These are phyloP conservation scores for Tautogolabrus adspersus DNA, from an alignment of 2,113 vertebrate genomes.

Conservation along the genomic window DNA sequence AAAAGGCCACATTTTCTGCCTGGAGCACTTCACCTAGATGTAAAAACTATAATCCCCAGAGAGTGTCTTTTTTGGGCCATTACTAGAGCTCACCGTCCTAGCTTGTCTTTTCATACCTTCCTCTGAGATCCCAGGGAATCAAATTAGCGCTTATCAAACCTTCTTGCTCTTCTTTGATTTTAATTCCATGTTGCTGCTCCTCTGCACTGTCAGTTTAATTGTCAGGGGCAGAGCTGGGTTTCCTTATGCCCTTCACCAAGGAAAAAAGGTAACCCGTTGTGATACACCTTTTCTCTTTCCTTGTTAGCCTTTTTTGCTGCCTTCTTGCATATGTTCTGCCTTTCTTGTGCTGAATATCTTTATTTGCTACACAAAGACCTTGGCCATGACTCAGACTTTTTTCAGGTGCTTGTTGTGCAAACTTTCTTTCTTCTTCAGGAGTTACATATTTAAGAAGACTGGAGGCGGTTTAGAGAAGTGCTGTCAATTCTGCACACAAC, in stretches of 20 bases:
- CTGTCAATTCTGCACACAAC: neutral
- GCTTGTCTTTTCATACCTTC: slow-evolving; percentile 39
- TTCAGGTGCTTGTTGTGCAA: neutral
- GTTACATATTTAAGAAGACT: slow-evolving; percentile 32
- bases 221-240: slow-evolving; percentile 8
- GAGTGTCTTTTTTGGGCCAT: slow-evolving; percentile 49
- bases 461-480: slow-evolving; percentile 9
- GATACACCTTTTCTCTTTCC: neutral
- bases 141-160: slow-evolving; percentile 53
- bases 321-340: slow-evolving; percentile 4
- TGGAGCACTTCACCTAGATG: slow-evolving; percentile 48
- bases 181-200: slow-evolving; percentile 36
- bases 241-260: slow-evolving; percentile 4
- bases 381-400: neutral
- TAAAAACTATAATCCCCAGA: slow-evolving; percentile 46
- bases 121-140: slow-evolving; percentile 41
- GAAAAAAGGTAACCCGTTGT: neutral
- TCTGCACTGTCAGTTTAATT: slow-evolving; percentile 25
- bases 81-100: slow-evolving; percentile 30
- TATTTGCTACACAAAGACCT: too few relatives aligned
- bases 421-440: slow-evolving; percentile 6
- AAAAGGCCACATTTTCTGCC: slow-evolving; percentile 10
- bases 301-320: neutral
- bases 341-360: neutral
- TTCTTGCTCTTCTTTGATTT: slow-evolving; percentile 54